These are phyloP conservation scores for Agraylea sexmaculata DNA, from an alignment of 1,140 invertebrate species.

Conservation along the genomic window DNA sequence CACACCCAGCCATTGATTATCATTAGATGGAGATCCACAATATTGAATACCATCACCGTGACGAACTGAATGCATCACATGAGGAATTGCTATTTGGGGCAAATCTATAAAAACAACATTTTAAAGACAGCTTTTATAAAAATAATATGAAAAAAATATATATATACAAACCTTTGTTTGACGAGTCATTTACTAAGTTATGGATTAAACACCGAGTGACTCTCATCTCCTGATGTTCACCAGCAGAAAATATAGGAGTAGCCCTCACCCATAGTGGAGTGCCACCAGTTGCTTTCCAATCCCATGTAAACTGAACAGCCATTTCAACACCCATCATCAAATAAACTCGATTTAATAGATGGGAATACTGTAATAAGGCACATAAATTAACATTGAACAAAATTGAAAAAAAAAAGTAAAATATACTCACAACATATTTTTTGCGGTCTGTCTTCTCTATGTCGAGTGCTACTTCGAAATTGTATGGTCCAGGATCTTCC, in stretches of 20 bases:
- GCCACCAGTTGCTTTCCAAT: slow-evolving; percentile 9
- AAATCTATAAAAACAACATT: too few relatives aligned
- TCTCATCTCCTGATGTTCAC: slow-evolving; percentile 14
- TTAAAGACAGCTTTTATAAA: too few relatives aligned
- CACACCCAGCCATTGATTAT: slow-evolving; percentile 32
- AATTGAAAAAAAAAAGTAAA: too few relatives aligned
- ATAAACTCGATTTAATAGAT: slow-evolving; percentile 12
- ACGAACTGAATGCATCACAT: slow-evolving; percentile 26
- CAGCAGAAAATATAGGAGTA: slow-evolving; percentile 13
- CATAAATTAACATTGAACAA: too few relatives aligned
- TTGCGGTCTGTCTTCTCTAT: slow-evolving; percentile 8
- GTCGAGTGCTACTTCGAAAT: slow-evolving; percentile 11
- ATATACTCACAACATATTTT: slow-evolving; percentile 13
- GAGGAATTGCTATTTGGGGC: too few relatives aligned
- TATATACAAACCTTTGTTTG: too few relatives aligned
- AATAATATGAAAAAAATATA: too few relatives aligned
- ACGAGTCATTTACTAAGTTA: slow-evolving; percentile 3
- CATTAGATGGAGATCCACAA: slow-evolving; percentile 25
- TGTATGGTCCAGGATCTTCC: slow-evolving; percentile 8
- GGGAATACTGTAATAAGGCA: slow-evolving; percentile 19
- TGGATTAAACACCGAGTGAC: slow-evolving; percentile 16
- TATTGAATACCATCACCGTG: slow-evolving; percentile 29
- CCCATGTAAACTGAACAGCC: slow-evolving; percentile 17
- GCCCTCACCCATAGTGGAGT: slow-evolving; percentile 11
- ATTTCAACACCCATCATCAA: slow-evolving; percentile 16